Base-by-base conservation (phyloP, 2,888 invertebrate species). In the Portevinia maculata region DNA sequence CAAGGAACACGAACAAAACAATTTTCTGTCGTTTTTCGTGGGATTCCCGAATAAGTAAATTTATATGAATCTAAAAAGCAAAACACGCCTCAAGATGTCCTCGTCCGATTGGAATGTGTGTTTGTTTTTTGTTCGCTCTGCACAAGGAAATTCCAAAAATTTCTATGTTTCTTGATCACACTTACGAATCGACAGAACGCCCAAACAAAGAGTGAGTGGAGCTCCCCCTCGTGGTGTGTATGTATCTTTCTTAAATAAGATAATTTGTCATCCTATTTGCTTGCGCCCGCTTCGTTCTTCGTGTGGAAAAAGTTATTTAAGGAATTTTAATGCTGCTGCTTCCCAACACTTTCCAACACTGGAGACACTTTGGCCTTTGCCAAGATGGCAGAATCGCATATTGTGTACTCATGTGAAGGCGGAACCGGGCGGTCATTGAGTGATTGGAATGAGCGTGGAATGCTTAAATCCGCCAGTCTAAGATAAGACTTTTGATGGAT, bases 371-470 rank as follows among this genome's bases (percentile, higher is more conserved):
- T 50, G 19, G 19, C 17, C 19, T 28, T 13, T 39, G 64, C 39
- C 50, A 52, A 1, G 28, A 50, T 64, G 64, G 52, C 46, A 55
- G 32, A 46, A 28, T 39, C 52, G 41, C 15, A 50, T 73, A 50
- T 21, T 11, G 17, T 60, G 48, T 64, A 50, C 3, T 17, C 17
- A 53, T 17, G 15, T 46, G 37, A 19, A 41, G 76, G 64, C 50
- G 73, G 48, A 34, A 46, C 19, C 9, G 32, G 60, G 19, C 30
- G 39, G 57, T 17, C 67, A 44, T 57, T 79, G 75, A 74, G 50
- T 69, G 62, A 79, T 74, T 69, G 79, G 69, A 69, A 75, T 79
- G 44, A 62, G 57, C 59, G 11, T 50, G 59, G 70, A 50, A 70
- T 70, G 48, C 39, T 70, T 44, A 62, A 71, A 71, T 62, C 60